Base-by-base conservation (phyloP, 1,140 invertebrate genomes). In the Thaumatotibia leucotreta region DNA sequence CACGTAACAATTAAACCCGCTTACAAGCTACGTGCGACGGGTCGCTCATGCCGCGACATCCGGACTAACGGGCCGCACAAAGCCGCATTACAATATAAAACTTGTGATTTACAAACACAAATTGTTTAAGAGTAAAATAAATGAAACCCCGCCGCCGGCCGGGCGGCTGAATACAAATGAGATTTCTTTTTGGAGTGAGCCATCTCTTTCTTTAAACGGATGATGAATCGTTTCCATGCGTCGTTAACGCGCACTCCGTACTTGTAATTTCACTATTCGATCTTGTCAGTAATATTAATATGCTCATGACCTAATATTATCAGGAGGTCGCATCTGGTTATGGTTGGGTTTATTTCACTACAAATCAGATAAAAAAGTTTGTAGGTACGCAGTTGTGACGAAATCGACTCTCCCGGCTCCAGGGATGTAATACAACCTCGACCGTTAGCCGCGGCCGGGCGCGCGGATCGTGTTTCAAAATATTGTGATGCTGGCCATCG, bases 221-320 rank as follows among this genome's bases (percentile, higher is more conserved):
- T 86, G 83, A 89, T 89, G 76, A 83, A 89, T 88, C 63, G 84
- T 82, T 83, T 82, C 74, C 84, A 79, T 76, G 83, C 80, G 76
- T 85, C 84, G 86, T 85, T 88, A 86, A 79, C 79, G 80, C 78
- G 76, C 79, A 76, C 75, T 79, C 78, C 70, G 82, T 76, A 78
- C 79, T 81, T 81, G 78, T 86, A 84, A 86, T 86, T 84, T 82
- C 70, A 82, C 82, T 80, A 76, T 80, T 81, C 75, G 74, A 86
- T 81, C 80, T 84, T 88, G 83, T 80, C 79, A 80, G 84, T 82
- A 80, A 83, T 85, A 88, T 89, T 87, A 88, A 87, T 89, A 85
- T 83, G 76, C 76, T 77, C 63, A 75, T 83, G 84, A 88, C 81
- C 86, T 80, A n/a, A n/a, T n/a, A 80, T 82, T 84, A 87, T 86